Evolutionary conservation across 2,113 vertebrate genomes (phyloP), one percentile per base, ranked within the genome.

Genomic region (Daboia siamensis): DNA sequence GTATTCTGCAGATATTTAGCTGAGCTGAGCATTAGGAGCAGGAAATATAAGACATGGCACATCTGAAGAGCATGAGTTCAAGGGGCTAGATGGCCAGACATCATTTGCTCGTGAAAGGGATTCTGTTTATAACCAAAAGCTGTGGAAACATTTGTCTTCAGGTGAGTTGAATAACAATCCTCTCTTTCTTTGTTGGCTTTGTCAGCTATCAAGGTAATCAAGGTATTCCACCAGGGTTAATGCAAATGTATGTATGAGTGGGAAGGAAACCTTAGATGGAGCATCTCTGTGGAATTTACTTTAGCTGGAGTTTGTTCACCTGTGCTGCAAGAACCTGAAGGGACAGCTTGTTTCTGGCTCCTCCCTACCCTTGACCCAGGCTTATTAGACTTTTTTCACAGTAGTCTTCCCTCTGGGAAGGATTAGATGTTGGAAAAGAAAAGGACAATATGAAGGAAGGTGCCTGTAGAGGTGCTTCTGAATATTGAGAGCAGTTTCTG

Each of bases 261-360:
- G 20, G 39, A 86, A 91, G 13, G 46, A 23, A 69, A 48, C 69
- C 10, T 89, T 15, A 23, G 29, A 12, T 51, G 20, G 54, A 85
- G 69, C 88, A 86, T 20, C 88, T 26, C 74, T 92, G 46, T 51
- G 13, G 24, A 89, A 89, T 57, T 39, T 39, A 51, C 7, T 51
- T 48, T 80, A 44, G 33, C 33, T 44, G 33, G 74, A 39, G 7
- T 80, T 80, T 80, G 7, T 21, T 21, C 21, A 44, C 0, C 86
- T 87, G 44, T 85, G 20, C 85, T 92, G 54, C 54, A 87, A 91
- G 46, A 11, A 64, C 46, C 91, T 89, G 87, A 87, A 69, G 86
- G 56, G 80, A 93, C 55, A 24, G 88, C 80, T 54, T 86, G 80
- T 93, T 89, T 57, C 88, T 90, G 88, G 56, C 61, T 86, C 91